Percentiles rank a stretch among this genome's conserved stretches.
Conservation (phyloP, 2,113 vertebrate genomes). For the Murina feae region DNA sequence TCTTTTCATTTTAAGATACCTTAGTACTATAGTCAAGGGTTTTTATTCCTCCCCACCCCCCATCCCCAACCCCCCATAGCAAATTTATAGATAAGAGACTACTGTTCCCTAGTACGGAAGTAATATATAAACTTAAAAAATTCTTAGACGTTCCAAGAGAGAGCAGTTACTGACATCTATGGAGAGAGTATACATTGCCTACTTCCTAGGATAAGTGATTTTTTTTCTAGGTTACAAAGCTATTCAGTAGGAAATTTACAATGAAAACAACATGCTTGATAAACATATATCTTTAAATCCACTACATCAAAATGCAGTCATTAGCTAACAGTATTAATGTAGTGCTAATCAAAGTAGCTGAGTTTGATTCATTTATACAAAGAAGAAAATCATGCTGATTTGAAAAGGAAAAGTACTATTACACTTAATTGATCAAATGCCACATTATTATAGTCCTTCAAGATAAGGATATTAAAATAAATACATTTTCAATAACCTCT, state of each 20-base stretch:
- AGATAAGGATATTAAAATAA: slow-evolving; percentile 11
- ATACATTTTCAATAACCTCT: background rate
- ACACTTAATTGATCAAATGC: background rate
- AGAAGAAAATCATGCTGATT: background rate
- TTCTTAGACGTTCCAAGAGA: background rate
- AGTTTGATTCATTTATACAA: background rate
- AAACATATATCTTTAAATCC: background rate
- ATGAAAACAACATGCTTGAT: background rate
- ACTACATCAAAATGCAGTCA: background rate
- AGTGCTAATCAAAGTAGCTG: background rate
- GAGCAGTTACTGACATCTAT: background rate
- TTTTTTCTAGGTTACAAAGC: background rate
- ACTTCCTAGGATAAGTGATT: background rate
- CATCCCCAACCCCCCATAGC: too few species aligned
- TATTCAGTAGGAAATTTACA: background rate
- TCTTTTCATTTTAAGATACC: background rate
- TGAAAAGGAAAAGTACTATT: background rate
- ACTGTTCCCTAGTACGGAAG: background rate
- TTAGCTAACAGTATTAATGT: background rate
- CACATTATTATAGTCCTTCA: background rate
- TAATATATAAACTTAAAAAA: background rate
- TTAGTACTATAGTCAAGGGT: background rate
- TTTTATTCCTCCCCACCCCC: background rate
- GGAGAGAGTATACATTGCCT: background rate
- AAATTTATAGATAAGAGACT: background rate